Evolutionary conservation across 2,797 vertebrate species (phyloP), one percentile per base, ranked within the genome.

Genomic region (Perodicticus potto): DNA sequence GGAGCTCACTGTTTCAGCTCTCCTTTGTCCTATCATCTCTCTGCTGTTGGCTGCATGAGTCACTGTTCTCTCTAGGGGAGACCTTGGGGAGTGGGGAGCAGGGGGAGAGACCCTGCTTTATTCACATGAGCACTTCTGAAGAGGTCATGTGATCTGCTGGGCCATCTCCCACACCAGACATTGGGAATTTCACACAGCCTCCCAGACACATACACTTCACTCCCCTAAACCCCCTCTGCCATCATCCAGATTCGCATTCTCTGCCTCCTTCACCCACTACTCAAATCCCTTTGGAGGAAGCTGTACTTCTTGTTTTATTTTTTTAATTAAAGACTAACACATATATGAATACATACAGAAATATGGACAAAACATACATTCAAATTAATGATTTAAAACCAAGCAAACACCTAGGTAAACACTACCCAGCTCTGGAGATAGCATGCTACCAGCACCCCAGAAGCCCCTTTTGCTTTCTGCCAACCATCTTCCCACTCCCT

Each of bases 251-350:
- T 70, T 32, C 67, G 63, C 34, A n/a, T 16, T 34, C n/a, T 29
- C 73, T n/a, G 32, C 57, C 27, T 67, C 53, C 29, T 78, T 78
- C 59, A 70, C 20, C 72, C 12, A 23, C 73, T 43, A 29, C 23
- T 76, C 83, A 53, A 23, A 86, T 59, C 43, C 22, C 55, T 65
- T 69, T 53, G 19, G 4, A 81, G 43, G 25, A 37, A 86, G 53
- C 59, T 91, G 22, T 29, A 19, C 6, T 53, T 49, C 65, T 92
- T 37, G 14, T 27, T 78, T 86, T n/a, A 59, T 27, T 13, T n/a
- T 94, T 84, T 86, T 81, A 80, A 59, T 37, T 78, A 57, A 93
- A 70, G 40, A 83, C 25, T 70, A 86, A 43, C 57, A 69, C 37
- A 84, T 4, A 63, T 69, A 53, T 53, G 49, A 53, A 53, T 53